These are phyloP conservation scores for Chaitophorus viminalis DNA, from an alignment of 2,888 invertebrate genomes.

Conservation along the genomic window DNA sequence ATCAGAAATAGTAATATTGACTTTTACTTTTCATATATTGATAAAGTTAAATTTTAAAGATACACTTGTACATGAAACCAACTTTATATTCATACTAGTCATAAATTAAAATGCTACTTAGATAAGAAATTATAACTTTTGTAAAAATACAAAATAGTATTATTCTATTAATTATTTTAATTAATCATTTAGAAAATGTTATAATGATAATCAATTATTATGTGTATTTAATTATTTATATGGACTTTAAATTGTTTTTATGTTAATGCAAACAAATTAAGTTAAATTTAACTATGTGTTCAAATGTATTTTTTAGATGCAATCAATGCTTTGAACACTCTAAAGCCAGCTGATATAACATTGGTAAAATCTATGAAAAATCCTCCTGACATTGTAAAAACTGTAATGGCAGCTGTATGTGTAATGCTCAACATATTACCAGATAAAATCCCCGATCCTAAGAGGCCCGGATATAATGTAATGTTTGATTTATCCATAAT, in stretches of 20 bases:
- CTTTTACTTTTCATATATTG: no score
- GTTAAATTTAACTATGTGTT: not conserved
- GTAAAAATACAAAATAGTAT: no score
- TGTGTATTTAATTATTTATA: not conserved
- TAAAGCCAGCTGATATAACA: conserved; percentile 86
- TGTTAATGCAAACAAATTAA: not conserved
- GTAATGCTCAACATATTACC: conserved; percentile 84
- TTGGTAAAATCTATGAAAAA: conserved; percentile 90
- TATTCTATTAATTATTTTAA: no score
- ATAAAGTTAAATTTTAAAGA: no score
- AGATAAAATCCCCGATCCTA: conserved; percentile 79
- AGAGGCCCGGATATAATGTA: conserved; percentile 68
- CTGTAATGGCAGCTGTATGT: conserved; percentile 89
- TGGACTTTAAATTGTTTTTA: not conserved
- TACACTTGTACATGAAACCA: no score
- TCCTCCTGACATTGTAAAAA: conserved; percentile 83
- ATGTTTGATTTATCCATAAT: not conserved
- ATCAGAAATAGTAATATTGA: no score
- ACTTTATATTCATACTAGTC: no score
- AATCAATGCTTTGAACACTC: conserved; percentile 80
- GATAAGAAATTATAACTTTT: no score
- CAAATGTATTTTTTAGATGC: conserved; percentile 65
- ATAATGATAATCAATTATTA: no score
- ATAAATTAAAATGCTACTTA: no score
- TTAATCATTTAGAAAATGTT: no score